phyloP scores from a whole-genome alignment of 2,113 vertebrate genomes.

The Thinocorus orbignyianus region DNA sequence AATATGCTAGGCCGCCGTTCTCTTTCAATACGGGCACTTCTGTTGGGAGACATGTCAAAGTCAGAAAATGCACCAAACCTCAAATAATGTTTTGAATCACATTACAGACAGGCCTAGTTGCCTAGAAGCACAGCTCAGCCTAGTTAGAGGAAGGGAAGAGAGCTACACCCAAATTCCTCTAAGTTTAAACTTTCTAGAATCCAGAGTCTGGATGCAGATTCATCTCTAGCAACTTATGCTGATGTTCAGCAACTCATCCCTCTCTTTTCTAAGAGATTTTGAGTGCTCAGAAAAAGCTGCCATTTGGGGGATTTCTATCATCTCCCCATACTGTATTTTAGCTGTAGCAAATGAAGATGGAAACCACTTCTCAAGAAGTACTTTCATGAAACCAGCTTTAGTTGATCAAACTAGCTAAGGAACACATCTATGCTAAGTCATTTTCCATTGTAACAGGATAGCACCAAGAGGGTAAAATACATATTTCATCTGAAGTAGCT shows the following conservation, averaged over 20 bases:
- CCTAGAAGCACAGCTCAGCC: not conserved
- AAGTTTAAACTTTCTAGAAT: not conserved
- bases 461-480: conserved; percentile 24
- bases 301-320: not conserved
- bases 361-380: not conserved
- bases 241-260: not conserved
- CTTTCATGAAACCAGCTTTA: not conserved
- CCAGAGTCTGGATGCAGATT: not conserved
- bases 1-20: not conserved
- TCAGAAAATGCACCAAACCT: not conserved
- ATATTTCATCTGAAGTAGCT: not conserved
- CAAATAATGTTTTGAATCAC: not conserved
- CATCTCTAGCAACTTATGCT: not conserved
- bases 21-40: not conserved
- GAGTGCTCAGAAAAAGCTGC: not conserved
- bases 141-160: not conserved
- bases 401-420: not conserved
- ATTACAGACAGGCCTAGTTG: not conserved
- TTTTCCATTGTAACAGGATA: conserved; percentile 6
- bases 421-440: not conserved
- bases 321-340: not conserved
- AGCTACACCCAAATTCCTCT: not conserved
- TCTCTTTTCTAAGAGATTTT: not conserved
- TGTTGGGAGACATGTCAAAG: not conserved
- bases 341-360: not conserved